These are phyloP conservation scores for Cylloceria caligata DNA, from an alignment of 2,888 invertebrate species.

Conservation along the genomic window DNA sequence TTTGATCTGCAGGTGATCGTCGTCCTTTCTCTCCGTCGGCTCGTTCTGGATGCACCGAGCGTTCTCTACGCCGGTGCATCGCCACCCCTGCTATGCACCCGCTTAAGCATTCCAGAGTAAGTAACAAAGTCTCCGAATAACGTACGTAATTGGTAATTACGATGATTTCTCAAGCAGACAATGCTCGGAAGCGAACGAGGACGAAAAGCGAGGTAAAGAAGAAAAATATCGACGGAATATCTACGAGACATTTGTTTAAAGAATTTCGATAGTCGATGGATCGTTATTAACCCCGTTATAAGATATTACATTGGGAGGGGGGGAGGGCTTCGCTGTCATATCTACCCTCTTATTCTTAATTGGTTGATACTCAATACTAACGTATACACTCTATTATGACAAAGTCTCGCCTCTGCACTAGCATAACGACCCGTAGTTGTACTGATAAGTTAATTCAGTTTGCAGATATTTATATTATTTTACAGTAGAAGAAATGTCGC, in stretches of 20 bases:
- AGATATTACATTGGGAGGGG: neutral
- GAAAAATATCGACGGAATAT: neutral
- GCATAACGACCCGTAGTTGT: neutral
- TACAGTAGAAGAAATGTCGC: conserved; percentile 1
- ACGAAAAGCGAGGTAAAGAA: neutral
- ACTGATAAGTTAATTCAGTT: conserved; percentile 6
- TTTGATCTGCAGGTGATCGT: conserved; percentile 61
- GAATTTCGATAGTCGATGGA: conserved; percentile 16
- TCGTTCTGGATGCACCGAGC: conserved; percentile 2
- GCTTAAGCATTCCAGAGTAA: conserved; percentile 5
- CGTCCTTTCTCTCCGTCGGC: conserved; percentile 25
- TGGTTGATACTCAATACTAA: neutral
- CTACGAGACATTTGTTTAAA: neutral
- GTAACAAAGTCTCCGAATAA: neutral
- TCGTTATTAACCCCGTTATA: neutral
- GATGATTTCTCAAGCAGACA: conserved; percentile 1
- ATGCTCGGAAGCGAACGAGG: neutral
- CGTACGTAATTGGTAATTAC: conserved; percentile 16
- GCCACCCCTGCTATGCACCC: neutral
- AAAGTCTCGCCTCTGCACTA: neutral
- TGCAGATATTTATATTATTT: neutral
- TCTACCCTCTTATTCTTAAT: conserved; percentile 1
- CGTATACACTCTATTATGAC: neutral
- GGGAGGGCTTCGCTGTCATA: neutral
- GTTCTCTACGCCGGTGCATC: neutral